Evolutionary conservation across 2,797 vertebrate species (phyloP), one percentile per base, ranked within the genome.

Genomic region (Salarias fasciatus): DNA sequence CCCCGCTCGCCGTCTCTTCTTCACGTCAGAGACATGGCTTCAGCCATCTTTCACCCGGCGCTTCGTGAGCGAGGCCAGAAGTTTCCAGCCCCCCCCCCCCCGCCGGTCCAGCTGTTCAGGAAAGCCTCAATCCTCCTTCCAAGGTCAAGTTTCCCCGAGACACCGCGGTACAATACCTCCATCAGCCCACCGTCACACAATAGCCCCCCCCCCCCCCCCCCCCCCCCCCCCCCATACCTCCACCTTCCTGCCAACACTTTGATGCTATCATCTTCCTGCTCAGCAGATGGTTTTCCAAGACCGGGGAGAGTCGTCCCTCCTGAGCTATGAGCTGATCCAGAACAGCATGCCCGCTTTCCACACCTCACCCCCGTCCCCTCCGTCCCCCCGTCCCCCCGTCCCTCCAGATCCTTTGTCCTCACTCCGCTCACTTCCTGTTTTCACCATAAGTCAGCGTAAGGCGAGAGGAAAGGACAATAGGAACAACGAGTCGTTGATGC

Each of bases 81-180:
- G n/a, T n/a, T n/a, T n/a, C n/a, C n/a, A n/a, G n/a, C n/a, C n/a
- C n/a, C n/a, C n/a, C n/a, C n/a, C n/a, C n/a, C n/a, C n/a, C n/a
- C n/a, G n/a, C n/a, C n/a, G n/a, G n/a, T n/a, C n/a, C 72, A 80
- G 75, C 83, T 79, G 80, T 53, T 69, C 75, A 80, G 82, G 85
- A 86, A 87, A 85, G 41, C 28, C 58, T 28, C 37, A 65, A 49
- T 79, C 56, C 64, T 65, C 74, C 59, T 40, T 77, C 60, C 73
- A 83, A 86, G 83, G 88, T 86, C 77, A 85, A 61, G 74, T 84
- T 85, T 80, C 82, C 82, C 75, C 84, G 53, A 69, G 75, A 83
- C 65, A 77, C 54, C 38, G 50, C 18, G 2, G 51, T 11, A 90
- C 88, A 89, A 91, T 84, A 55, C 69, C 44, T 62, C 64, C 65